Base-by-base conservation (phyloP, 1,140 invertebrate genomes). In the Drosophila tristis region DNA sequence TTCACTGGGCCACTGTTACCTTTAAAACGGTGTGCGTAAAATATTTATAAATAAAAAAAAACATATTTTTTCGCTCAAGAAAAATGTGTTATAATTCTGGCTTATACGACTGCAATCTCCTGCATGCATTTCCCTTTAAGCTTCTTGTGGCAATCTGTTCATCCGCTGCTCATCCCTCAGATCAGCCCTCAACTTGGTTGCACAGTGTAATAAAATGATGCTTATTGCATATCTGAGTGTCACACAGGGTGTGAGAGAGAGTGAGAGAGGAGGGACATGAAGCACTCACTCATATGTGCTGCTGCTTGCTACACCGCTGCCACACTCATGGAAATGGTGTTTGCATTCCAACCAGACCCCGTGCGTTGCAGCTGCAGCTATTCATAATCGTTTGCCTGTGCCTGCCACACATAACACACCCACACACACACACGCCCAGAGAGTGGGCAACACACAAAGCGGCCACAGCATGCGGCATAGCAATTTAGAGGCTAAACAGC, bases 331-430 rank as follows among this genome's bases (percentile, higher is more conserved):
- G 26, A 42, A 29, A 47, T 65, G 55, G 66, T 58, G 64, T 51
- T 70, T 20, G 64, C 53, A 44, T 70, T 51, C 65, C 44, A 43
- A 44, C 49, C 44, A 25, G 56, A 5, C 50, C 50, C 39, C 20
- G 50, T 42, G 44, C 13, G 35, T 39, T 55, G 50, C 49, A 26
- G 44, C 25, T 60, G 73, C 65, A 86, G 81, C 61, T 81, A 87
- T 87, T 86, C 82, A 86, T 81, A 87, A 81, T 86, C 78, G 82
- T 86, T 81, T 87, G 81, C 78, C 74, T 68, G 70, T 71, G 62
- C 23, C 13, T 68, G 79, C 58, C 20, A 26, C 39, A 39, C 15
- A 66, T 48, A 45, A 65, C 39, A 50, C 45, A 60, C 59, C 44
- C 39, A 49, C 60, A 23, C 16, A 29, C 23, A 11, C 42, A 16